A percentile compares a stretch with the other conserved stretches of the same genome.
Conservation (phyloP, 2,113 vertebrate species). For the Tretioscincus oriximinensis region DNA sequence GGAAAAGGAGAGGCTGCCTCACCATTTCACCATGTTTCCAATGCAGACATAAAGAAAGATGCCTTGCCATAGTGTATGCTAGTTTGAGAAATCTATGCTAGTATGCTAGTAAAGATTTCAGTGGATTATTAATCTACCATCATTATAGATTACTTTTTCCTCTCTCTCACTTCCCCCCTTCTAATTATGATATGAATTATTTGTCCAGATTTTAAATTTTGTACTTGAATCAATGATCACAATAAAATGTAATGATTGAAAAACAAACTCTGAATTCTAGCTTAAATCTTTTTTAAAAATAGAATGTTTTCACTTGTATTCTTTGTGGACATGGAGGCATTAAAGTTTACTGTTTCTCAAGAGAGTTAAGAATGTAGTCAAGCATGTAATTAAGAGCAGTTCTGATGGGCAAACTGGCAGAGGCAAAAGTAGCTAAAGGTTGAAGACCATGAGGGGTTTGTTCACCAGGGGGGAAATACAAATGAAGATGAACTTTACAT, state of each 20-base stretch:
- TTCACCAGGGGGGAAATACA: slow-evolving; percentile 53
- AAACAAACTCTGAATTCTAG: background rate
- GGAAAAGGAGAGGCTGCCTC: background rate
- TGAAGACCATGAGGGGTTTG: slow-evolving; percentile 44
- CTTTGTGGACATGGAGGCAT: slow-evolving; percentile 60
- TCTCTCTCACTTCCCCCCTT: too few relatives aligned
- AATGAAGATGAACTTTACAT: slow-evolving; percentile 67
- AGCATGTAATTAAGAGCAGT: slow-evolving; percentile 55
- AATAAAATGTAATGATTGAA: background rate
- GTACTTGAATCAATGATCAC: too few relatives aligned
- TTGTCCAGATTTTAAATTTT: too few relatives aligned
- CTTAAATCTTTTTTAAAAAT: slow-evolving; percentile 41
- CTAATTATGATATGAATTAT: too few relatives aligned
- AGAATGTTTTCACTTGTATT: slow-evolving; percentile 41
- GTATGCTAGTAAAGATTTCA: too few relatives aligned
- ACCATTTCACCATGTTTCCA: too few relatives aligned
- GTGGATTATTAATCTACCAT: too few relatives aligned
- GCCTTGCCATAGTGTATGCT: too few relatives aligned
- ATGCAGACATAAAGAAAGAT: too few relatives aligned
- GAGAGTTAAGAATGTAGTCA: slow-evolving; percentile 62
- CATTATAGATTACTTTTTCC: too few relatives aligned
- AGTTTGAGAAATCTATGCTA: too few relatives aligned
- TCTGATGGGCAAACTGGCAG: slow-evolving; percentile 50
- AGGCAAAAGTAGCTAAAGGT: slow-evolving; percentile 59
- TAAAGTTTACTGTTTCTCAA: slow-evolving; percentile 60